Evolutionary conservation across 2,797 vertebrate species (phyloP).

Genomic region (Oryzias sinensis): DNA sequence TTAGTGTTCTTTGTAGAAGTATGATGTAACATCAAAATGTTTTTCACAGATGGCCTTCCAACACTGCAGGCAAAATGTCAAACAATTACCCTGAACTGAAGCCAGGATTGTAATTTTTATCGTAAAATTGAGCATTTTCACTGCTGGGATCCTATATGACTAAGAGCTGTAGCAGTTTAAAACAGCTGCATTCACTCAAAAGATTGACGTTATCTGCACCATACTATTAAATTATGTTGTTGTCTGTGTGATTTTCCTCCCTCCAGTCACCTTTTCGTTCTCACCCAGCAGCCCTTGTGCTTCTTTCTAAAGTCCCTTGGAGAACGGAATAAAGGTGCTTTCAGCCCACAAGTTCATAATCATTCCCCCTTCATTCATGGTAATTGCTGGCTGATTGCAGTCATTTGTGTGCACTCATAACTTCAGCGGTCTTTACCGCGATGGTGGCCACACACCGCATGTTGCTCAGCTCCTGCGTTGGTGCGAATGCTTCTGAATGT

Average conservation of each 20-base stretch:
- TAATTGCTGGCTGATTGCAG: slow-evolving; percentile 32
- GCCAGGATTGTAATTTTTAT: slow-evolving; percentile 23
- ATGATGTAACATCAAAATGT: too few relatives aligned
- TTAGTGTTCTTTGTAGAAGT: too few relatives aligned
- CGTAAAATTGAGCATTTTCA: slow-evolving; percentile 5
- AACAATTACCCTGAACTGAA: background rate
- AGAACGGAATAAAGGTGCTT: slow-evolving; percentile 47
- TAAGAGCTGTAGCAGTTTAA: slow-evolving; percentile 3
- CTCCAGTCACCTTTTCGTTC: slow-evolving; percentile 28
- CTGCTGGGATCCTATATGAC: slow-evolving; percentile 4
- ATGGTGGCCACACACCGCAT: too few relatives aligned
- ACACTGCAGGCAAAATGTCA: background rate
- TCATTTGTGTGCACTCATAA: background rate
- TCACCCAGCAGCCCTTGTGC: slow-evolving; percentile 1
- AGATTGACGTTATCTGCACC: slow-evolving; percentile 12
- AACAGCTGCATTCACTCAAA: slow-evolving; percentile 17
- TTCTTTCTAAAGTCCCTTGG: slow-evolving; percentile 42
- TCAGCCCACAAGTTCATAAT: slow-evolving; percentile 3
- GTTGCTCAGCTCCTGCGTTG: too few relatives aligned
- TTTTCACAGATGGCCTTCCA: background rate
- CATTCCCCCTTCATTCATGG: slow-evolving; percentile 35
- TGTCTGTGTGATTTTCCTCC: slow-evolving; percentile 11
- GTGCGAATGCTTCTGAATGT: too few relatives aligned
- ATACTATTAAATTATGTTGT: slow-evolving; percentile 35
- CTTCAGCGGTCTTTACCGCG: background rate